These are phyloP conservation scores for Pyrocoelia pectoralis DNA, from an alignment of 2,888 invertebrate genomes.

Conservation along the genomic window DNA sequence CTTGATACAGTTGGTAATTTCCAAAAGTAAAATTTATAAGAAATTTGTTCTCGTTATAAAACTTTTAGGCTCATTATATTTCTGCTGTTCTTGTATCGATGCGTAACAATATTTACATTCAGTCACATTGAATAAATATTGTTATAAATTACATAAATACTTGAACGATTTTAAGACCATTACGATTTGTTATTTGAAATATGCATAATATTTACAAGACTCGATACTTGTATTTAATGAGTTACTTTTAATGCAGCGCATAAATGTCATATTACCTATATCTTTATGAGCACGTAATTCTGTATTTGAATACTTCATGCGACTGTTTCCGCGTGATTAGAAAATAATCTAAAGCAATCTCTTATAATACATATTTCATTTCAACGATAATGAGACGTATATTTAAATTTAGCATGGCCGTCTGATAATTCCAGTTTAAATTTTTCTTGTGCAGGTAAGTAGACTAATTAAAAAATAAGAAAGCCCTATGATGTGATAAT, in stretches of 20 bases:
- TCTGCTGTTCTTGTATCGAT: background rate
- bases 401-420: no score
- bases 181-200: background rate
- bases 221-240: background rate
- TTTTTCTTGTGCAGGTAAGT: no score
- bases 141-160: constrained; percentile 5
- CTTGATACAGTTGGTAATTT: no score
- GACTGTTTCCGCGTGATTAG: background rate
- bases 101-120: background rate
- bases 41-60: no score
- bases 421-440: no score
- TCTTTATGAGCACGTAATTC: background rate
- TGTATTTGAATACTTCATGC: no score
- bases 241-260: background rate
- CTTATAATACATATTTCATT: background rate
- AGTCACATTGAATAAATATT: background rate
- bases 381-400: no score
- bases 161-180: background rate
- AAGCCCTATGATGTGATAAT: no score
- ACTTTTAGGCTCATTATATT: background rate
- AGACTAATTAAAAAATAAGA: no score
- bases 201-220: background rate
- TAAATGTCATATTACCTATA: constrained; percentile 8
- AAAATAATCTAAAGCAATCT: background rate
- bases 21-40: no score